Evolutionary conservation across 2,888 invertebrate genomes (phyloP).

Genomic region (Seira ritae): DNA sequence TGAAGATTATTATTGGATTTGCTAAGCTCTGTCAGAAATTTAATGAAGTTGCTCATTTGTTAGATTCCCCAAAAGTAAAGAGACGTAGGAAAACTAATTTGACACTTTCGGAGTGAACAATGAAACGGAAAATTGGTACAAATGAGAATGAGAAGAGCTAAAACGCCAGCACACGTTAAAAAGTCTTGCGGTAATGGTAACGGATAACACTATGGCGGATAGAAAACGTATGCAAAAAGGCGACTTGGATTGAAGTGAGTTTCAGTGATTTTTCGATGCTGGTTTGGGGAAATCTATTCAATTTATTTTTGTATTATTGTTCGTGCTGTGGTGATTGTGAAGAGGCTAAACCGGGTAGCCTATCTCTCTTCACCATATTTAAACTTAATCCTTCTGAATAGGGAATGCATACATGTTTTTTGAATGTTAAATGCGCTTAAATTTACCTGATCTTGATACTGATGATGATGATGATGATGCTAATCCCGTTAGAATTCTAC

Average conservation of each 20-base stretch:
- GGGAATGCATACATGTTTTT: background rate
- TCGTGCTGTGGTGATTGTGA: conserved; percentile 7
- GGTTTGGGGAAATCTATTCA: background rate
- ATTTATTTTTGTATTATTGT: background rate
- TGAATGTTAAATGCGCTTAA: background rate
- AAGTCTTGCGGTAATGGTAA: too few species aligned
- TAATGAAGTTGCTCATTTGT: conserved; percentile 5
- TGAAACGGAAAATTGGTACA: conserved; percentile 8
- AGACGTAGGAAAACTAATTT: background rate
- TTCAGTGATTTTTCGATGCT: background rate
- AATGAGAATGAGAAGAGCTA: background rate
- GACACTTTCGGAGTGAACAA: conserved; percentile 10
- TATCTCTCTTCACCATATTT: background rate
- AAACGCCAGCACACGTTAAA: background rate
- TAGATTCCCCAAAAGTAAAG: background rate
- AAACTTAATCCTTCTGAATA: background rate
- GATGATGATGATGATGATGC: conserved; percentile 34
- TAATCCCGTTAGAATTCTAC: conserved; percentile 34
- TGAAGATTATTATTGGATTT: too few species aligned
- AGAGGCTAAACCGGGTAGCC: background rate
- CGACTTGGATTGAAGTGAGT: too few species aligned
- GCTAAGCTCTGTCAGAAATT: background rate
- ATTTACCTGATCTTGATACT: background rate
- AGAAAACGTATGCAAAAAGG: too few species aligned
- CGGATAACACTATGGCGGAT: too few species aligned